Evolutionary conservation across 2,888 invertebrate genomes (phyloP).

Genomic region (Agapetus fuscipes): DNA sequence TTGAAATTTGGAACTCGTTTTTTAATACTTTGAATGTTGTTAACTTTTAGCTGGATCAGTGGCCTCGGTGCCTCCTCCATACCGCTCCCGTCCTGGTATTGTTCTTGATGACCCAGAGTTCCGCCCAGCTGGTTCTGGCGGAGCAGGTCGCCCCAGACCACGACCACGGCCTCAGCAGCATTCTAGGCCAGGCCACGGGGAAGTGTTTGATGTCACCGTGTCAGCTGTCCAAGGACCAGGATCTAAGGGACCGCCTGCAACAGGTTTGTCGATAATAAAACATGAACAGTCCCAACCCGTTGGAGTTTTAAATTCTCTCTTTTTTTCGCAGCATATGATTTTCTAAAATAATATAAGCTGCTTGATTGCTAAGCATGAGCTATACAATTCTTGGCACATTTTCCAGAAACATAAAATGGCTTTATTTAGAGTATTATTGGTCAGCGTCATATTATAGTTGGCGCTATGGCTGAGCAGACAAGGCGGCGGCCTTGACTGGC

Average conservation of each 20-base stretch:
- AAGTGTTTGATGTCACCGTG: conserved; percentile 81
- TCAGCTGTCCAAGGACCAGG: conserved; percentile 81
- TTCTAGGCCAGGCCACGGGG: conserved; percentile 48
- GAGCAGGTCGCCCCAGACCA: conserved; percentile 23
- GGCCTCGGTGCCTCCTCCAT: conserved; percentile 45
- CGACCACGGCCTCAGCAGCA: conserved; percentile 31
- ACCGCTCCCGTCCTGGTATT: conserved; percentile 74
- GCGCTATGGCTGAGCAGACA: too few relatives aligned
- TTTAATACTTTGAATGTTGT: too few relatives aligned
- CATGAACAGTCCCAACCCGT: neutral
- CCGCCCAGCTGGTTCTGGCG: conserved; percentile 52
- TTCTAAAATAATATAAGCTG: too few relatives aligned
- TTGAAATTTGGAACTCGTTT: too few relatives aligned
- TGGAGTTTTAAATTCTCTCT: too few relatives aligned
- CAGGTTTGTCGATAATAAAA: conserved; percentile 27
- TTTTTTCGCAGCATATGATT: too few relatives aligned
- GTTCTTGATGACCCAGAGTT: conserved; percentile 78
- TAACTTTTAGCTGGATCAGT: conserved; percentile 31
- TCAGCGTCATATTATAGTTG: too few relatives aligned
- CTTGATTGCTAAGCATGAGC: too few relatives aligned
- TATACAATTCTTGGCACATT: too few relatives aligned
- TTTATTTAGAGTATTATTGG: too few relatives aligned
- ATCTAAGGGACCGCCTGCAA: conserved; percentile 33
- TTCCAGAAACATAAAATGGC: too few relatives aligned
- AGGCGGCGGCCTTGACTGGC: too few relatives aligned